These are phyloP conservation scores for Zygaena filipendulae DNA, from an alignment of 2,888 invertebrate genomes.

Conservation along the genomic window DNA sequence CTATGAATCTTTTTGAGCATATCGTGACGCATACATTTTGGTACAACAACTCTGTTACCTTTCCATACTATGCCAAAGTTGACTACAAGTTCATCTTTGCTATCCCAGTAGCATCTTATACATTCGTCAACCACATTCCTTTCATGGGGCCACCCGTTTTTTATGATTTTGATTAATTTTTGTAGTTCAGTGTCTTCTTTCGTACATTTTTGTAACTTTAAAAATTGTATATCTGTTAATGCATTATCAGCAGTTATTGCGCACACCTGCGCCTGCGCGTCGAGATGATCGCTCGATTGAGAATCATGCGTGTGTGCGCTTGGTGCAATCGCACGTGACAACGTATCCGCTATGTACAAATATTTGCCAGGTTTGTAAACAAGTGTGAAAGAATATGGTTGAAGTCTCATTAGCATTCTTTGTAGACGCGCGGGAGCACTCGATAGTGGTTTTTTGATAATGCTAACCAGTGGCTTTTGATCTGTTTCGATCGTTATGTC, in stretches of 20 bases:
- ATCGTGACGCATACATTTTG: too few species aligned
- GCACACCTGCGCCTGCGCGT: conserved; percentile 2
- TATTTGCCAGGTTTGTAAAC: conserved; percentile 8
- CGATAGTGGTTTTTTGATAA: conserved; percentile 1
- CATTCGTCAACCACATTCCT: too few species aligned
- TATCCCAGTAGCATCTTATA: too few species aligned
- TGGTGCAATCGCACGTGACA: too few species aligned
- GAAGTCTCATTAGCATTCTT: conserved; percentile 8
- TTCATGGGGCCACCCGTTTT: too few species aligned
- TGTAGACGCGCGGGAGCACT: conserved; percentile 4
- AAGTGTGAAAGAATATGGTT: conserved; percentile 7
- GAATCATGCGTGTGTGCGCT: too few species aligned
- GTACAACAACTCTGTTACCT: too few species aligned
- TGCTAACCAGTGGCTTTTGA: conserved; percentile 4
- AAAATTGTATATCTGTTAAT: not conserved
- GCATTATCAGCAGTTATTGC: not conserved
- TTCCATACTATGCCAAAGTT: too few species aligned
- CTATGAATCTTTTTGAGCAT: too few species aligned
- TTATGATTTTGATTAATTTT: too few species aligned
- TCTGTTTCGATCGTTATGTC: conserved; percentile 4
- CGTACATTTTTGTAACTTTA: not conserved
- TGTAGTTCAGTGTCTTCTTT: not conserved
- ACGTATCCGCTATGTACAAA: conserved; percentile 7
- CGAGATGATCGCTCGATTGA: conserved; percentile 1
- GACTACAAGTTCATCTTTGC: too few species aligned